These are phyloP conservation scores for Greenwoodochromis staneri DNA, from an alignment of 2,113 vertebrate species.

Conservation along the genomic window DNA sequence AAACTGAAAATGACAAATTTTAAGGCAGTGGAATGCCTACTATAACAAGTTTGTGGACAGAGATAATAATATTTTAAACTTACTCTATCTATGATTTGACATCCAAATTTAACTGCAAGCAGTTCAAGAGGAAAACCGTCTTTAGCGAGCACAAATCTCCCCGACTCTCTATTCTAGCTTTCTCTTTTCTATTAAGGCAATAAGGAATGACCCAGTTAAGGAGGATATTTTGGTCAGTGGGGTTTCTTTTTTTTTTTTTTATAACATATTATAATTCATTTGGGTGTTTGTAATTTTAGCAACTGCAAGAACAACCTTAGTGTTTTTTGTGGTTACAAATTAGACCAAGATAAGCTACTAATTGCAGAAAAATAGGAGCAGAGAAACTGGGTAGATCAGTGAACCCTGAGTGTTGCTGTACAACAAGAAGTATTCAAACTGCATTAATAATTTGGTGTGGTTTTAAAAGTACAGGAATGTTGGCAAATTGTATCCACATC, in stretches of 20 bases:
- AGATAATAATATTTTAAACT: not conserved
- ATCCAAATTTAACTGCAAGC: not conserved
- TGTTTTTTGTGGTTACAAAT: not conserved
- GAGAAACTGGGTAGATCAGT: not conserved
- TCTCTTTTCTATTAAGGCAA: slow-evolving; percentile 6
- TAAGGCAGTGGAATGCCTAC: not conserved
- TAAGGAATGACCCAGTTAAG: slow-evolving; percentile 50
- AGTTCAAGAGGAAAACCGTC: not conserved
- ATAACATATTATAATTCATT: not conserved
- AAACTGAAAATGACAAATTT: not conserved
- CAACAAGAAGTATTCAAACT: not conserved
- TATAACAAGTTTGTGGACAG: not conserved
- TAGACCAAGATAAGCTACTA: not conserved
- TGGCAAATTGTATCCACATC: not conserved
- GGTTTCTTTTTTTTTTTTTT: not conserved
- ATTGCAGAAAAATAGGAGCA: not conserved
- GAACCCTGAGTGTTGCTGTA: not conserved
- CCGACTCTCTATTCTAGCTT: not conserved
- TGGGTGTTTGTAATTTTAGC: slow-evolving; percentile 20
- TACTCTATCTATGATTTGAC: not conserved
- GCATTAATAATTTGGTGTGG: not conserved
- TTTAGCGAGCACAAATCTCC: not conserved
- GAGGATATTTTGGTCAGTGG: slow-evolving; percentile 48
- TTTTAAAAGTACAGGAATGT: rapidly evolving
- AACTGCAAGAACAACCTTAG: not conserved